Conservation (phyloP, 1,140 invertebrate genomes). For the Pararge aegeria region DNA sequence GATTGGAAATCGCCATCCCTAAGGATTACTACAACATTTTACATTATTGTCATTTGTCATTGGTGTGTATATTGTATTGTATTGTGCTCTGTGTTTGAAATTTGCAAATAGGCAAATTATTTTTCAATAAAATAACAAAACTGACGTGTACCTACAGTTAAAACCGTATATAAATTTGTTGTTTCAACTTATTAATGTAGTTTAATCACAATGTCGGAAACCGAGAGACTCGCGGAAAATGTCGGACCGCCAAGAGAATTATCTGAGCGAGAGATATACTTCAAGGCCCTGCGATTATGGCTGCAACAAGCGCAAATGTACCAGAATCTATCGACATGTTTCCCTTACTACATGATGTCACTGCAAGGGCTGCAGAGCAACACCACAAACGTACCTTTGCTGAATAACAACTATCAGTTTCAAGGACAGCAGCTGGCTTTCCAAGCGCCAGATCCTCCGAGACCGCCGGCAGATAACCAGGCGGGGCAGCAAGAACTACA, state of each 20-base stretch:
- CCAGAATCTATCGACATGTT: constrained; percentile 79
- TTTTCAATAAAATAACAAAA: constrained; percentile 39
- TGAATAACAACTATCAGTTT: constrained; percentile 75
- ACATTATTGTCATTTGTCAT: not conserved
- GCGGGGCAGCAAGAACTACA: constrained; percentile 40
- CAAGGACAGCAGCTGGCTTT: constrained; percentile 64
- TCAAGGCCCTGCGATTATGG: constrained; percentile 77
- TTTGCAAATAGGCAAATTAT: not conserved
- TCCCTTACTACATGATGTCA: constrained; percentile 81
- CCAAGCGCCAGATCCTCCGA: constrained; percentile 53
- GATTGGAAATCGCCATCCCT: no score
- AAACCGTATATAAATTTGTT: constrained; percentile 18
- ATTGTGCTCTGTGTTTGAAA: no score
- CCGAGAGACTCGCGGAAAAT: constrained; percentile 39
- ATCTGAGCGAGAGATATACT: constrained; percentile 78
- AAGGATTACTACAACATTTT: not conserved
- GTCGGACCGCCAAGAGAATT: constrained; percentile 21
- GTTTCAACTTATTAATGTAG: constrained; percentile 32
- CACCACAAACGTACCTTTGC: constrained; percentile 55
- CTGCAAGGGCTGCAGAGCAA: constrained; percentile 77
- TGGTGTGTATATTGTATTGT: no score
- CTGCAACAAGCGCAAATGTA: constrained; percentile 80
- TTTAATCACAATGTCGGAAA: constrained; percentile 43
- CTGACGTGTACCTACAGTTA: constrained; percentile 57
- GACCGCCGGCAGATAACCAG: constrained; percentile 42